A percentile compares a stretch with the other conserved stretches of the same genome.
Evolutionary conservation across 2,797 vertebrate species (phyloP).

Genomic region (Microctenopoma steveboyesi): DNA sequence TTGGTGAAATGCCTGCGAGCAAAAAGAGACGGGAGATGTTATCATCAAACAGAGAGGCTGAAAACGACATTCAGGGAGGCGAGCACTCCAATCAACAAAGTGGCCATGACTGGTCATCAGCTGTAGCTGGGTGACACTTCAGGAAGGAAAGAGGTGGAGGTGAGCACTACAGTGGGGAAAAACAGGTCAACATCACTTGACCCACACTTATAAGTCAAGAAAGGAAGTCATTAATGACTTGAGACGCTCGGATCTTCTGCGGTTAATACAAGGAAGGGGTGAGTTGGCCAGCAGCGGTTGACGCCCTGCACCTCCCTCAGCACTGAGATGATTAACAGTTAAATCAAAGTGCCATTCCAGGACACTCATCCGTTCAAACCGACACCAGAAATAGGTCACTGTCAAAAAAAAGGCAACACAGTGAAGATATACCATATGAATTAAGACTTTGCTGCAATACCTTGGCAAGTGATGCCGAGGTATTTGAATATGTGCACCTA

Average conservation of each 20-base stretch:
- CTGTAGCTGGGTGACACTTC: constrained; percentile 2
- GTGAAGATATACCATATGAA: constrained; percentile 7
- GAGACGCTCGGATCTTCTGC: constrained; percentile 15
- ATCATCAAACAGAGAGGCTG: constrained; percentile 32
- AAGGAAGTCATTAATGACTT: not conserved
- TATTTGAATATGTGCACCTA: constrained; percentile 48
- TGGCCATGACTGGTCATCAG: constrained; percentile 14
- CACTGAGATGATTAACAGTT: constrained; percentile 22
- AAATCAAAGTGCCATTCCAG: constrained; percentile 26
- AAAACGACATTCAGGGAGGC: constrained; percentile 21
- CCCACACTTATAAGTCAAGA: not conserved
- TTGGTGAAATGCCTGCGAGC: constrained; percentile 27
- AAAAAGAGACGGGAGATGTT: constrained; percentile 34
- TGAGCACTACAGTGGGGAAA: constrained; percentile 12
- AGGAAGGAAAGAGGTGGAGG: constrained; percentile 2
- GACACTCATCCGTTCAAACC: not conserved
- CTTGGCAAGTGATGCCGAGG: constrained; percentile 26
- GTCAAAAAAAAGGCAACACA: not conserved
- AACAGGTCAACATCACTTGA: constrained; percentile 16
- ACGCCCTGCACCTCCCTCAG: constrained; percentile 16
- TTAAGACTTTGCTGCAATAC: constrained; percentile 1
- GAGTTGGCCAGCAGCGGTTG: constrained; percentile 12
- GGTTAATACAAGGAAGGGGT: constrained; percentile 3
- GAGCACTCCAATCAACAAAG: constrained; percentile 7
- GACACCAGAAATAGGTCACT: constrained; percentile 28